Base-by-base conservation (phyloP, 2,888 invertebrate species). In the Liopterus haemorrhoidalis region DNA sequence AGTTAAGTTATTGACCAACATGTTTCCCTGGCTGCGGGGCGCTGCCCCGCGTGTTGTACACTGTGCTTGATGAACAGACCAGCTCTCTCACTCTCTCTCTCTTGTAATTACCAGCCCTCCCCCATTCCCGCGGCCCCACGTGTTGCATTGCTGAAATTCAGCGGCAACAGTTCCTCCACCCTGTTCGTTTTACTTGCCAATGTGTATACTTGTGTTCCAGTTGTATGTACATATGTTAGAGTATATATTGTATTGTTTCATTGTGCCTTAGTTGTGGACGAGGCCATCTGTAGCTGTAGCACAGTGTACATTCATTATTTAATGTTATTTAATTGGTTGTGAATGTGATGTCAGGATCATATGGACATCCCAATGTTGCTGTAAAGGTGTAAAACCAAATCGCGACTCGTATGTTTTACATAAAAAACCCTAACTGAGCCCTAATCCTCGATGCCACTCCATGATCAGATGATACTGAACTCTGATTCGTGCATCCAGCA, bases 241-340 rank as follows among this genome's bases (percentile, higher is more conserved):
- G n/a, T n/a, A n/a, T n/a, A n/a, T n/a, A n/a, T 30, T 42, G 40
- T 41, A 40, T 28, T 37, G 22, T 20, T 15, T 38, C 25, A 22
- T 32, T 30, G 45, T 45, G 45, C 45, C 45, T 45, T 45, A 45
- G 38, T 45, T 45, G 39, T 45, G 16, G 45, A 45, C 39, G 39
- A 24, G 33, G 31, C 19, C 12, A 22, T 44, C 38, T 44, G 44
- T 44, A 16, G n/a, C n/a, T 31, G 31, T 32, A 14, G 45, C 45
- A 45, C 45, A 45, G 45, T 45, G 45, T 45, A 45, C 45, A 39
- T 38, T 38, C 21, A 37, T 44, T 44, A 42, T 42, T 44, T 38
- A 38, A 44, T 27, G 39, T 45, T 45, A 25, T 45, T 39, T 32
- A 39, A 45, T 45, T 45, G 45, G 45, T 45, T 45, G 45, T 45